These are phyloP conservation scores for Ephestia elutella DNA, from an alignment of 1,140 invertebrate genomes.

Conservation along the genomic window DNA sequence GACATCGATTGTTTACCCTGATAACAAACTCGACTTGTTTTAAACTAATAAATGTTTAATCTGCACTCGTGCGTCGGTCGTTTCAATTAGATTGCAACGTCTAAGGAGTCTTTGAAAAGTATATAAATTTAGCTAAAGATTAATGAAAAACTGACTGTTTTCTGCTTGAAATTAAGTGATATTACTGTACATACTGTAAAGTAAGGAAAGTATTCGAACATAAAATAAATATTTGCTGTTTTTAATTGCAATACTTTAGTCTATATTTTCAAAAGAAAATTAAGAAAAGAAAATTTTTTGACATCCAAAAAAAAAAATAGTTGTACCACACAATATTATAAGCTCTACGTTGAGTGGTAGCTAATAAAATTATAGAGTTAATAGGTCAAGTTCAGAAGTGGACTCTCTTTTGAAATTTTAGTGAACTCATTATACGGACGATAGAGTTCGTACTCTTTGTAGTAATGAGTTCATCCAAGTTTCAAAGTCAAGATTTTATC, in stretches of 20 bases:
- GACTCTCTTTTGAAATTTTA: neutral
- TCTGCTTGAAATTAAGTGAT: no score
- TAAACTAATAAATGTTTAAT: constrained; percentile 30
- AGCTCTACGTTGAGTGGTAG: neutral
- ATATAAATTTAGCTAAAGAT: no score
- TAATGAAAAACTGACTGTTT: no score
- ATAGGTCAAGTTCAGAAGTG: neutral
- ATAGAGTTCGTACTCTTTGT: neutral
- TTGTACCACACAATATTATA: no score
- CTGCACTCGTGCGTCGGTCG: neutral
- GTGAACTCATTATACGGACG: neutral
- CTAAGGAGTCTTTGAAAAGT: no score
- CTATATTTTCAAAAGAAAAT: no score
- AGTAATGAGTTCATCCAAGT: constrained; percentile 6
- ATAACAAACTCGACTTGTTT: constrained; percentile 36
- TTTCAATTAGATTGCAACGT: constrained; percentile 13
- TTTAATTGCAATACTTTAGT: no score
- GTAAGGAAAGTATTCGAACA: no score
- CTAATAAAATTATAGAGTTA: neutral
- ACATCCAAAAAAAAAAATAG: no score
- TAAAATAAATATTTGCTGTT: no score
- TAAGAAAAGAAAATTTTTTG: no score
- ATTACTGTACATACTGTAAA: no score
- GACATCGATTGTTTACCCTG: constrained; percentile 46
- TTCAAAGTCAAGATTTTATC: constrained; percentile 4